These are phyloP conservation scores for Heteronetta atricapilla DNA, from an alignment of 2,113 vertebrate genomes.

Conservation along the genomic window DNA sequence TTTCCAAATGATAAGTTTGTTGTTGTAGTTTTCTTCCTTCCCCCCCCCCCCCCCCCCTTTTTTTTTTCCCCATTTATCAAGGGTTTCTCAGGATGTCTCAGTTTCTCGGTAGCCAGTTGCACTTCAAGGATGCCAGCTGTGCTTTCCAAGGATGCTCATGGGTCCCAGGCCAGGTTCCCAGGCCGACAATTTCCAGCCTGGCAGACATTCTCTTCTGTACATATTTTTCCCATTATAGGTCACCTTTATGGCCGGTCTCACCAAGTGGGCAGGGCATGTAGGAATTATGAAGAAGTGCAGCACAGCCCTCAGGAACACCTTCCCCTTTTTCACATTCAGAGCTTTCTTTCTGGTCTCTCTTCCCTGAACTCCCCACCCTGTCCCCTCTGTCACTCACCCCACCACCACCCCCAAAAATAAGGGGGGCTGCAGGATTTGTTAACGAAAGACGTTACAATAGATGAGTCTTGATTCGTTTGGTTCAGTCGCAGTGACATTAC, in stretches of 20 bases:
- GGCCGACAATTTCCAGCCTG: not conserved
- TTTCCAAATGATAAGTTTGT: not conserved
- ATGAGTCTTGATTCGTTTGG: not conserved
- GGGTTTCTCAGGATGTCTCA: not conserved
- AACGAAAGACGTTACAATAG: not conserved
- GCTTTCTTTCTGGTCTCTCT: not conserved
- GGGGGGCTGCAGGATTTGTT: not conserved
- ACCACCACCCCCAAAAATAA: not conserved
- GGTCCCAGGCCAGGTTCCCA: not conserved
- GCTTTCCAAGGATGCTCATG: not conserved
- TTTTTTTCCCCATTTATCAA: not conserved
- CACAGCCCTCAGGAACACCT: not conserved
- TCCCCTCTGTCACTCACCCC: too few species aligned
- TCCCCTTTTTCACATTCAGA: not conserved
- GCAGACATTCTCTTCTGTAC: not conserved
- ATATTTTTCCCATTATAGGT: not conserved
- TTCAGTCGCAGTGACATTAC: not conserved
- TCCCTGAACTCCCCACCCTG: not conserved
- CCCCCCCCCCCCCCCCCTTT: too few species aligned
- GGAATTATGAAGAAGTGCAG: not conserved
- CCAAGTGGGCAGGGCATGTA: not conserved
- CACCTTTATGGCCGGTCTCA: not conserved
- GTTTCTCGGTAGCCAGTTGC: not conserved
- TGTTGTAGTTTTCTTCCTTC: not conserved
- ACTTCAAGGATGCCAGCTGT: not conserved